Evolutionary conservation across 2,888 invertebrate species (phyloP).

Genomic region (Drosophila mimica): DNA sequence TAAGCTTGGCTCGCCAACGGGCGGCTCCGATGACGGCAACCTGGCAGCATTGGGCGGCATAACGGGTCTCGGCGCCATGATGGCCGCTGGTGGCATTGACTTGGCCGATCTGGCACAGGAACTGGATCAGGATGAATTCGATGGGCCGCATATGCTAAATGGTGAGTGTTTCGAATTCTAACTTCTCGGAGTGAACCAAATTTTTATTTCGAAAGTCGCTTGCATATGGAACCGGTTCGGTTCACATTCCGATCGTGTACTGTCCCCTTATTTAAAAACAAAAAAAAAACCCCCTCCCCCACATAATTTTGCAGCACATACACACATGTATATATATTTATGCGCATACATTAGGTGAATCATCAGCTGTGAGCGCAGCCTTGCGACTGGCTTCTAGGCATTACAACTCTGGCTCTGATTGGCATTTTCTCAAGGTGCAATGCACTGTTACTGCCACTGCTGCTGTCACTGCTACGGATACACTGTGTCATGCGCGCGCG

Average conservation of each 20-base stretch:
- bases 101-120: slow-evolving; percentile 88
- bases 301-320: slow-evolving; percentile 4
- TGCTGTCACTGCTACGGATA: neutral
- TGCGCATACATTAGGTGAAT: slow-evolving; percentile 42
- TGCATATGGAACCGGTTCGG: slow-evolving; percentile 13
- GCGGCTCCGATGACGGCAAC: slow-evolving; percentile 94
- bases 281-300: slow-evolving; percentile 4
- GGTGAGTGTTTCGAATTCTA: slow-evolving; percentile 83
- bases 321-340: neutral
- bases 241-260: neutral
- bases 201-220: neutral
- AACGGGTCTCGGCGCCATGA: slow-evolving; percentile 84
- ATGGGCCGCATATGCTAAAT: slow-evolving; percentile 88
- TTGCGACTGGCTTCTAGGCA: slow-evolving; percentile 39
- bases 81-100: slow-evolving; percentile 86
- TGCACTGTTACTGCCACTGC: slow-evolving; percentile 33
- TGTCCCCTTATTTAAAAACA: slow-evolving; percentile 10
- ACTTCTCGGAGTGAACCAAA: neutral
- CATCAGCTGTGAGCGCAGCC: slow-evolving; percentile 42
- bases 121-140: slow-evolving; percentile 89
- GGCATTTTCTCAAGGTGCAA: slow-evolving; percentile 44
- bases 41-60: slow-evolving; percentile 81
- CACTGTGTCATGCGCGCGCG: slow-evolving; percentile 33
- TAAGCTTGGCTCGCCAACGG: slow-evolving; percentile 93
- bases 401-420: slow-evolving; percentile 7